A percentile compares a stretch with the other conserved stretches of the same genome.
These are phyloP conservation scores for Apostichopus japonicus DNA, from an alignment of 35 echinoderm and acorn worm species.

Conservation along the genomic window DNA sequence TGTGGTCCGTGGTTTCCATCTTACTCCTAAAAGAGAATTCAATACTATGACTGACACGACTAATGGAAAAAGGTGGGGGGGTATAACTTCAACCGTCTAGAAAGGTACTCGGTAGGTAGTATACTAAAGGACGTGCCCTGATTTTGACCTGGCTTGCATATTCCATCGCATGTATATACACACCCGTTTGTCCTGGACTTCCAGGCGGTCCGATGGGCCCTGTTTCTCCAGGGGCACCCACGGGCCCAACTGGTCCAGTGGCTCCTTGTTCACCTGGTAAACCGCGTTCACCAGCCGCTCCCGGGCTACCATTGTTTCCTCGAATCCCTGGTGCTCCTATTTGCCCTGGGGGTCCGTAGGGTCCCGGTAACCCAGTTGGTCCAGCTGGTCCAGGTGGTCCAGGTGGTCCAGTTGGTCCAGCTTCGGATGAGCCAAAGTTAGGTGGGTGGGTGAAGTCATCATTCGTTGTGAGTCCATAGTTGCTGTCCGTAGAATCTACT, in stretches of 20 bases:
- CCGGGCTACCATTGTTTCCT: neutral
- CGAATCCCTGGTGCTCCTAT: no score
- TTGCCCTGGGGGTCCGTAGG: neutral
- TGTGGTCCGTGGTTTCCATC: no score
- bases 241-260: neutral
- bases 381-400: neutral
- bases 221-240: neutral
- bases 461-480: neutral
- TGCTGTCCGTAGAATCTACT: neutral
- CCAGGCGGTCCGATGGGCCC: neutral
- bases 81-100: no score
- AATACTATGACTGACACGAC: no score
- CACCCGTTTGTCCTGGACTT: neutral
- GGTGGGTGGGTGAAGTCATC: slow-evolving; percentile 12
- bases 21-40: no score
- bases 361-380: neutral
- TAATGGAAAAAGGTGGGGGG: no score
- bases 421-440: no score
- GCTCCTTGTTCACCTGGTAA: neutral
- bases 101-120: no score
- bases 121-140: no score
- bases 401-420: neutral
- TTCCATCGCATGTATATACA: neutral
- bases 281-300: neutral
- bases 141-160: no score